phyloP scores from a whole-genome alignment of 2,113 vertebrate genomes.

The Heliornis fulica region DNA sequence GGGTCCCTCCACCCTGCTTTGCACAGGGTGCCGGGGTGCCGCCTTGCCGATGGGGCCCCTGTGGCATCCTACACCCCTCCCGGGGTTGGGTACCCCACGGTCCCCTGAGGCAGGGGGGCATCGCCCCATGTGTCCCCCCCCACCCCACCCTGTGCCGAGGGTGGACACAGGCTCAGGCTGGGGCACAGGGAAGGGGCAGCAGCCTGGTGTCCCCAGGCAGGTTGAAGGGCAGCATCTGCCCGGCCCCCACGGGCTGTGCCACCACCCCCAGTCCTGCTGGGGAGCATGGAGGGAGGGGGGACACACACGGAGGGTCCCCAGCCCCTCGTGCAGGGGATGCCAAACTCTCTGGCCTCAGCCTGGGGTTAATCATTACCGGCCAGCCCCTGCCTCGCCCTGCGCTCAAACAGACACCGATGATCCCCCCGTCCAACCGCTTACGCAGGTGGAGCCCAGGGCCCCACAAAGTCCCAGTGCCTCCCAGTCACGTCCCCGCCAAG shows the following conservation, averaged over 20 bases:
- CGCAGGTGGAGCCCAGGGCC: background rate
- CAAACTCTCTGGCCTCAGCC: background rate
- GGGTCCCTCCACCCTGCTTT: background rate
- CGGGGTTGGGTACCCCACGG: fast-evolving
- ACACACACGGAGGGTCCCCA: background rate
- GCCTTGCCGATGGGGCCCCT: fast-evolving
- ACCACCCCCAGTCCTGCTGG: background rate
- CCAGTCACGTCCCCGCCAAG: background rate
- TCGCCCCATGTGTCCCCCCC: too few relatives aligned
- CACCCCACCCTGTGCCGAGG: fast-evolving
- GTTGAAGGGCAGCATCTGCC: background rate
- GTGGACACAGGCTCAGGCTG: fast-evolving
- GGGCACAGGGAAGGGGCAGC: background rate
- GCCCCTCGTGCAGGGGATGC: fast-evolving
- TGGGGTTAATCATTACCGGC: conserved; percentile 29
- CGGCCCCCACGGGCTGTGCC: fast-evolving
- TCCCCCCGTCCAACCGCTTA: background rate
- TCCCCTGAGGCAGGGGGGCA: background rate
- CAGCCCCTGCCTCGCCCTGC: background rate
- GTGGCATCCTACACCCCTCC: background rate
- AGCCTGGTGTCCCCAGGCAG: background rate
- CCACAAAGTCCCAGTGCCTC: background rate
- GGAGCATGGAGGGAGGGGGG: fast-evolving
- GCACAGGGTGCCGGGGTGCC: fast-evolving
- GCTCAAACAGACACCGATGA: background rate